Base-by-base conservation (phyloP, 2,888 invertebrate species). In the Megastigmus dorsalis region DNA sequence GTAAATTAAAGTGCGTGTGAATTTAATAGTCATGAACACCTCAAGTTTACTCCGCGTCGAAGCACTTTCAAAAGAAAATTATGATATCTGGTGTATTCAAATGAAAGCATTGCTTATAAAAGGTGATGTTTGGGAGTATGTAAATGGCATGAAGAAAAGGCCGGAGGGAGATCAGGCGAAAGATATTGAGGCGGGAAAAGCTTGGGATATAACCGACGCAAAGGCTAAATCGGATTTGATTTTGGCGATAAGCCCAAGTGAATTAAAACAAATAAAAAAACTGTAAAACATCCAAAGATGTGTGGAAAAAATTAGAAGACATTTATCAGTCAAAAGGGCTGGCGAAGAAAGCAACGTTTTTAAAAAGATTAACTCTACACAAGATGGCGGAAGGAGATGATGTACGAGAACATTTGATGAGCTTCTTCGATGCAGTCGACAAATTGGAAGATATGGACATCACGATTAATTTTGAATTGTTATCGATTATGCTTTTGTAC, bases 201-300 rank as follows among this genome's bases (percentile, higher is more conserved):
- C n/a, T n/a, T n/a, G n/a, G n/a, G n/a, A n/a, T n/a, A n/a, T n/a
- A n/a, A 3, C 20, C n/a, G 20, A 63, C 20, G 0, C 9, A 13
- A 65, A 62, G 18, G 48, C 48, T 6, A 65, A 26, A 43, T 10
- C 60, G 2, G 28, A 60, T 2, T 5, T 43, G 9, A 60, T 60
- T 18, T 5, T 60, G 15, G 6, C 38, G 0, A 41, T 59, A 1
- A 20, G 23, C 9, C 20, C 2, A 20, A 13, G 13, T 6, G 26
- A 59, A 26, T 15, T 59, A 3, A 23, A 20, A 5, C 23, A 38
- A 2, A 6, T 59, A n/a, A 13, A 36, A 38, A 4, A 20, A 20
- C 0, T 59, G 59, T 15, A n/a, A 7, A 3, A 59, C 59, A 0
- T 38, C 59, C 1, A 23, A 4, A 5, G 59, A 38, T 0, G 13